These are phyloP conservation scores for Leptopilina syphax DNA, from an alignment of 2,888 invertebrate genomes.

Conservation along the genomic window DNA sequence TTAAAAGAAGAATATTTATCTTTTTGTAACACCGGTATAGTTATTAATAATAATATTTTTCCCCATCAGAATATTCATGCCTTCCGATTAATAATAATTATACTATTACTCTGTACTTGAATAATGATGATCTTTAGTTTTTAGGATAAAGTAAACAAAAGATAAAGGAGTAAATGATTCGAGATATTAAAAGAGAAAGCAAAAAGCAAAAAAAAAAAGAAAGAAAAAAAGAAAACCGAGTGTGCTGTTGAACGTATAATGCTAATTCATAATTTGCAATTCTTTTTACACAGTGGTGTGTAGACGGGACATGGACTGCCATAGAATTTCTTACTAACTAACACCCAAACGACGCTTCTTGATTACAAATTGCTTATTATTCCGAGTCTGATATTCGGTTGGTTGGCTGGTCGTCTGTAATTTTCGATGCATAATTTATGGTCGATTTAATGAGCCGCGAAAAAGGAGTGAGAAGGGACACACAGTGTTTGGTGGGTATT, in stretches of 20 bases:
- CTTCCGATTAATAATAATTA: too few relatives aligned
- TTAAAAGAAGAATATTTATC: too few relatives aligned
- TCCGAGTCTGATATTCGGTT: conserved; percentile 62
- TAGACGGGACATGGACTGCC: conserved; percentile 56
- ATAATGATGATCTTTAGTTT: too few relatives aligned
- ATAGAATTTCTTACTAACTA: conserved; percentile 71
- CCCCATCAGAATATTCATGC: too few relatives aligned
- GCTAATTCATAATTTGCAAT: conserved; percentile 42
- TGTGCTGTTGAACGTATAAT: conserved; percentile 12
- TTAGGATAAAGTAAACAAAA: too few relatives aligned
- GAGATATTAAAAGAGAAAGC: not conserved
- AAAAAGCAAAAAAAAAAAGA: not conserved
- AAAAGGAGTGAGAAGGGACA: conserved; percentile 70
- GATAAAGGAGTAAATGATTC: not conserved
- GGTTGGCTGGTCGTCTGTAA: conserved; percentile 66
- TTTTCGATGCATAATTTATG: conserved; percentile 77
- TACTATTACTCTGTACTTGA: too few relatives aligned
- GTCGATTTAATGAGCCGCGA: conserved; percentile 76
- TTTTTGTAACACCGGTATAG: too few relatives aligned
- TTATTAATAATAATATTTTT: too few relatives aligned
- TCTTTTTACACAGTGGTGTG: conserved; percentile 44
- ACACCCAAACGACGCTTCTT: conserved; percentile 73
- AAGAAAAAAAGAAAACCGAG: not conserved
- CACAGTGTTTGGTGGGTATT: conserved; percentile 48
- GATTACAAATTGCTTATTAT: conserved; percentile 77